Evolutionary conservation across 2,888 invertebrate species (phyloP).

Genomic region (Platycheirus albimanus): DNA sequence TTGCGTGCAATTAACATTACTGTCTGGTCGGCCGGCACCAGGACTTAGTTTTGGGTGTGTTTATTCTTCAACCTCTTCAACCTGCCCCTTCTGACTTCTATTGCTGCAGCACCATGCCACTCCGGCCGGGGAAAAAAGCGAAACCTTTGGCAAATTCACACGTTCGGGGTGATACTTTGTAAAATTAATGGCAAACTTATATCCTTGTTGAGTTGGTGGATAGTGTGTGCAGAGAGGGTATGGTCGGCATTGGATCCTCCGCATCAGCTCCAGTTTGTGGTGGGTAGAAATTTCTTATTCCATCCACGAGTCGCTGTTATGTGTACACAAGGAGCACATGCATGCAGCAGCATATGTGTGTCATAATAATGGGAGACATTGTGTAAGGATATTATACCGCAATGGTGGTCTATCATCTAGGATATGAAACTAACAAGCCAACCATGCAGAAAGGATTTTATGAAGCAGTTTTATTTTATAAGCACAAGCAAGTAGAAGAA

Average conservation of each 20-base stretch:
- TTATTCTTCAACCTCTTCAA: not conserved
- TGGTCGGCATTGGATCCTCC: constrained; percentile 21
- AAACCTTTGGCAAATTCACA: constrained; percentile 74
- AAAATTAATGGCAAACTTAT: constrained; percentile 74
- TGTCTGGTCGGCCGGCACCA: constrained; percentile 58
- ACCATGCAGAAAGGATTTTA: constrained; percentile 74
- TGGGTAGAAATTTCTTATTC: constrained; percentile 65
- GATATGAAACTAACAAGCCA: constrained; percentile 74
- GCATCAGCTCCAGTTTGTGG: not conserved
- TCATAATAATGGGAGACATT: constrained; percentile 74
- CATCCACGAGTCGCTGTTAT: constrained; percentile 65
- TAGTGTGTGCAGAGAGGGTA: no score
- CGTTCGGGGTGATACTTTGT: constrained; percentile 74
- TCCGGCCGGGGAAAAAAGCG: constrained; percentile 53
- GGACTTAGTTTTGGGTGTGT: constrained; percentile 30
- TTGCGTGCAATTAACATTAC: constrained; percentile 74
- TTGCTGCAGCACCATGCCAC: not conserved
- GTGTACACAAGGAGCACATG: constrained; percentile 57
- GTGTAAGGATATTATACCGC: constrained; percentile 74
- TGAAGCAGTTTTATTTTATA: constrained; percentile 74
- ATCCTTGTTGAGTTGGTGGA: constrained; percentile 68
- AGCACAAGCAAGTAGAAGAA: constrained; percentile 39
- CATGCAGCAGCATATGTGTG: constrained; percentile 72
- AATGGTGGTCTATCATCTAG: constrained; percentile 74
- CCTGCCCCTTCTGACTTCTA: no score